Evolutionary conservation across 2,113 vertebrate genomes (phyloP), one percentile per base, ranked within the genome.

Genomic region (Ptilorrhoa leucosticta): DNA sequence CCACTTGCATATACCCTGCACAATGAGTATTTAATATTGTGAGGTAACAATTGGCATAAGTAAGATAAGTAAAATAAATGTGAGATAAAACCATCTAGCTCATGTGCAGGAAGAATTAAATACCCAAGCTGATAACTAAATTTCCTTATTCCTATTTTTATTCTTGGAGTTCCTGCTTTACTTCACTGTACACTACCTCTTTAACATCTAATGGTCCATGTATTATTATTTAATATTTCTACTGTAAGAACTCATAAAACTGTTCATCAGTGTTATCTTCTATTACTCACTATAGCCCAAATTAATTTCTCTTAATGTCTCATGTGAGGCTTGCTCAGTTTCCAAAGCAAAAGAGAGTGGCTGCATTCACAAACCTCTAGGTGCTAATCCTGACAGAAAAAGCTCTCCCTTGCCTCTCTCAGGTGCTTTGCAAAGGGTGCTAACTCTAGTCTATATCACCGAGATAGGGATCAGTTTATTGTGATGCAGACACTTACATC

Each of bases 1-100:
- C 3, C 2, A 4, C 28, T 22, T 47, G 1, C 5, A 33, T 78
- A 13, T 30, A 60, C 3, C 6, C 6, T 64, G 4, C 13, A 64
- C 11, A 68, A 44, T n/a, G 17, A 33, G 3, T 27, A 51, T n/a
- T 89, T 70, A n/a, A 33, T 78, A 66, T 70, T 47, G 35, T 56
- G 45, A 56, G 6, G 10, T 61, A 56, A 42, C 0, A 87, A 18
- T 18, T 53, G 3, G 2, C 15, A n/a, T 65, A 85, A 63, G 3
- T 64, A 84, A 78, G 9, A 33, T 4, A 64, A 57, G 12, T 40
- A 35, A 68, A 37, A 68, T 27, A 58, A 11, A 68, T 37, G 18
- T 69, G 60, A 20, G 22, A 22, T 54, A 37, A 45, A 88, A 85
- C 15, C 6, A 20, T 53, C 19, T 28, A 47, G 4, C 4, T 72